phyloP scores from a whole-genome alignment of 1,140 invertebrate genomes.

The Pachyrhynchus sulphureomaculatus region DNA sequence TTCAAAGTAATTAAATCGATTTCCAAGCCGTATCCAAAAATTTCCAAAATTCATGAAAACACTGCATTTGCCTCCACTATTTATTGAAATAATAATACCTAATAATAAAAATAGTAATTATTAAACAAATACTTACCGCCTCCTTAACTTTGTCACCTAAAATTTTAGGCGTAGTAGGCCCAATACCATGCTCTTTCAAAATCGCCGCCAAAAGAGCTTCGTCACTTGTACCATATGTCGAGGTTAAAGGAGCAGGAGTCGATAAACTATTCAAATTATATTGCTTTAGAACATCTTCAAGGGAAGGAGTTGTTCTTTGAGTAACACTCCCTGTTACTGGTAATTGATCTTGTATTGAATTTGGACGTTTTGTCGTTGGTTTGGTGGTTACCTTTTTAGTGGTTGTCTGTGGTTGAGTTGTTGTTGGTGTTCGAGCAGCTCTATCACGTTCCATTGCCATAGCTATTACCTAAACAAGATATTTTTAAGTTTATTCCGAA shows the following conservation, averaged over 20 bases:
- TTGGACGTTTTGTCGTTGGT: conserved; percentile 26
- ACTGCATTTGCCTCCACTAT: too few species aligned
- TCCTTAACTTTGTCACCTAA: conserved; percentile 57
- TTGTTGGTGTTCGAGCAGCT: conserved; percentile 12
- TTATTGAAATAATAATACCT: too few species aligned
- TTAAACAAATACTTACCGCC: conserved; percentile 55
- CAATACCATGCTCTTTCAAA: conserved; percentile 67
- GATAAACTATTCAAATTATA: conserved; percentile 34
- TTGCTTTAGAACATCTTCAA: conserved; percentile 43
- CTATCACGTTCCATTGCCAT: conserved; percentile 41
- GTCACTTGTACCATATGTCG: conserved; percentile 58
- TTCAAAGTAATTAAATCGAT: too few species aligned
- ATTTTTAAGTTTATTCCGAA: neutral
- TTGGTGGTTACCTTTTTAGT: conserved; percentile 16
- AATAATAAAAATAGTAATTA: neutral
- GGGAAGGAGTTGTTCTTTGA: conserved; percentile 31
- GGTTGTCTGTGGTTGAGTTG: conserved; percentile 19
- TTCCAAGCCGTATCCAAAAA: too few species aligned
- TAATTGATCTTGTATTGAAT: conserved; percentile 34
- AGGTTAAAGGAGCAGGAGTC: conserved; percentile 28
- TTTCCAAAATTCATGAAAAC: too few species aligned
- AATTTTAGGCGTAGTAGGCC: conserved; percentile 62
- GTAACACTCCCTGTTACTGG: conserved; percentile 13
- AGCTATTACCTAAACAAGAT: conserved; percentile 38
- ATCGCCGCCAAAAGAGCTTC: conserved; percentile 66